Evolutionary conservation across 2,797 vertebrate species (phyloP).

Genomic region (Rachycentron canadum): DNA sequence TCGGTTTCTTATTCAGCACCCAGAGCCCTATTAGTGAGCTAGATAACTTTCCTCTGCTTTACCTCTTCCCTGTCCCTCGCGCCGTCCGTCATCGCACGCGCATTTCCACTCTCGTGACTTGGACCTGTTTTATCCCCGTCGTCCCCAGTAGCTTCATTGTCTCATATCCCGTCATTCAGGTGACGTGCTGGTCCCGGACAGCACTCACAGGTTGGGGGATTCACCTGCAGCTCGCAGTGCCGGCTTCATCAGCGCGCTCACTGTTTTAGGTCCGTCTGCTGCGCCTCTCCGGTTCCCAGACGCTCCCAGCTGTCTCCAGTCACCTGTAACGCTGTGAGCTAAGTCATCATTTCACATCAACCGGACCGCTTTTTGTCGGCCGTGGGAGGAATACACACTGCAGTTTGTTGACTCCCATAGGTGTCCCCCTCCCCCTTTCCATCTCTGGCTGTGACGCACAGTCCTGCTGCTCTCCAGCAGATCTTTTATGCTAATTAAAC

Average conservation of each 20-base stretch:
- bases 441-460: conserved; percentile 86
- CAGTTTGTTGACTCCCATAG: conserved; percentile 83
- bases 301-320: conserved; percentile 71
- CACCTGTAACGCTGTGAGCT: conserved; percentile 78
- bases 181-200: conserved; percentile 66
- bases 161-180: conserved; percentile 75
- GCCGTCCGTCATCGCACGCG: conserved; percentile 79
- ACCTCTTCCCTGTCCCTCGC: conserved; percentile 71
- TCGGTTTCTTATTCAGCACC: conserved; percentile 41
- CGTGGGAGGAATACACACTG: conserved; percentile 76
- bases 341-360: conserved; percentile 76
- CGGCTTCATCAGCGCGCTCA: conserved; percentile 31
- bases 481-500: conserved; percentile 88
- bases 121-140: conserved; percentile 72
- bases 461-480: conserved; percentile 84
- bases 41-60: conserved; percentile 76
- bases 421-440: conserved; percentile 66
- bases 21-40: conserved; percentile 48
- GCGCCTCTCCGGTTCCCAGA: conserved; percentile 42
- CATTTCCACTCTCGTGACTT: conserved; percentile 74
- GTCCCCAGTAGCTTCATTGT: conserved; percentile 79
- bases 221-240: conserved; percentile 58
- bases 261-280: conserved; percentile 40
- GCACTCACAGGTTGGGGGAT: conserved; percentile 61
- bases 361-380: conserved; percentile 75